A percentile compares a stretch with the other conserved stretches of the same genome.
Conservation (phyloP, 2,888 invertebrate genomes). For the Eugnorisma glareosa region DNA sequence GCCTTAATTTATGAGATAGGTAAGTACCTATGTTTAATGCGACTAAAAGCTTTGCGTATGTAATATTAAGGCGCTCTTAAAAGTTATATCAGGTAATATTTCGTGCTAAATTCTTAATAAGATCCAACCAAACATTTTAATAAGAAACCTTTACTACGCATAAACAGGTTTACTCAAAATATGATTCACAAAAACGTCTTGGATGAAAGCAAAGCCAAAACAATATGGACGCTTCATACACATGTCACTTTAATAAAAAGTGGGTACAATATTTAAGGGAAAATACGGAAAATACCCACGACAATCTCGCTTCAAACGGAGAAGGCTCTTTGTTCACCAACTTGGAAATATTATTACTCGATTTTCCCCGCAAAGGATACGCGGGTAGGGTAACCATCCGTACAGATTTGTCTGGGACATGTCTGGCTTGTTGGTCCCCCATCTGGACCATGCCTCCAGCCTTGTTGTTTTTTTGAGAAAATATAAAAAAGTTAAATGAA, state of each 20-base stretch:
- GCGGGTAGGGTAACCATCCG: conserved; percentile 25
- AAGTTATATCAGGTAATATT: not conserved
- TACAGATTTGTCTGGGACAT: not conserved
- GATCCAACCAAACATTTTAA: conserved; percentile 23
- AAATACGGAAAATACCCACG: conserved; percentile 79
- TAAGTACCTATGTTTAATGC: not conserved
- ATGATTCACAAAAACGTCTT: conserved; percentile 44
- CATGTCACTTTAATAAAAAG: conserved; percentile 71
- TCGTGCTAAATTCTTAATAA: not conserved
- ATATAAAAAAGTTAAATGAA: too few species aligned
- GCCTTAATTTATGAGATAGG: not conserved
- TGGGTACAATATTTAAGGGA: conserved; percentile 74
- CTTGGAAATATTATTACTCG: conserved; percentile 87
- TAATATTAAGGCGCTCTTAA: not conserved
- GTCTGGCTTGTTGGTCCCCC: not conserved
- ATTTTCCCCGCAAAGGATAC: conserved; percentile 82
- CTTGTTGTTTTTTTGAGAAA: too few species aligned
- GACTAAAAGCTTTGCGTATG: not conserved
- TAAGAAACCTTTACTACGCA: conserved; percentile 46
- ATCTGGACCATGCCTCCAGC: not conserved
- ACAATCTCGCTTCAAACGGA: conserved; percentile 78
- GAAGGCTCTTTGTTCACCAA: conserved; percentile 81
- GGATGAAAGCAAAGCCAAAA: conserved; percentile 57
- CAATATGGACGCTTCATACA: conserved; percentile 67
- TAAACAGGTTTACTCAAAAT: conserved; percentile 49